phyloP scores from a whole-genome alignment of 2,797 vertebrate species.

The Notolepis coatsorum region DNA sequence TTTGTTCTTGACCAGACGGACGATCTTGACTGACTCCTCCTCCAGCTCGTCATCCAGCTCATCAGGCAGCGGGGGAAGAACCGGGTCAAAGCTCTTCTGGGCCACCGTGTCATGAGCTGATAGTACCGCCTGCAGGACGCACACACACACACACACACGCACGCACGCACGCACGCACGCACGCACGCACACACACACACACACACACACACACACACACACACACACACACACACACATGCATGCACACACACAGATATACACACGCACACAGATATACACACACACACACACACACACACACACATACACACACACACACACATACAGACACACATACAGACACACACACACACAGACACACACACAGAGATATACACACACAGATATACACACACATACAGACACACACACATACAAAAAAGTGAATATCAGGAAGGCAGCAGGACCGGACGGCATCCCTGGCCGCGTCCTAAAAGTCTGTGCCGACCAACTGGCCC shows the following conservation, averaged over 20 bases:
- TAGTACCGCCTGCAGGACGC: conserved; percentile 85
- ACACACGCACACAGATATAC: too few species aligned
- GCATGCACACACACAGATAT: too few species aligned
- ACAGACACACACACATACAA: too few species aligned
- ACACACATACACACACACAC: background rate
- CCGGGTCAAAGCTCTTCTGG: conserved; percentile 94
- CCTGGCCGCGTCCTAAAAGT: too few species aligned
- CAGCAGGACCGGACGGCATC: too few species aligned
- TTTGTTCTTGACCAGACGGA: conserved; percentile 95
- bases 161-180: background rate
- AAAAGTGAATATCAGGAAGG: too few species aligned
- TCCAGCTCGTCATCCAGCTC: conserved; percentile 90
- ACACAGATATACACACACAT: too few species aligned
- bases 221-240: background rate
- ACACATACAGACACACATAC: background rate
- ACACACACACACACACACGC: background rate
- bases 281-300: background rate
- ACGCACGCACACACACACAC: background rate
- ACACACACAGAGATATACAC: too few species aligned
- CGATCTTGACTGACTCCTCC: conserved; percentile 95
- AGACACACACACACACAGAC: background rate
- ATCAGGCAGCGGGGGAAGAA: conserved; percentile 90
- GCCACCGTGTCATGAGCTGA: conserved; percentile 94
- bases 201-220: background rate
- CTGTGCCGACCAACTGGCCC: too few species aligned